phyloP scores from a whole-genome alignment of 2,113 vertebrate species.

The Ptilorrhoa leucosticta region DNA sequence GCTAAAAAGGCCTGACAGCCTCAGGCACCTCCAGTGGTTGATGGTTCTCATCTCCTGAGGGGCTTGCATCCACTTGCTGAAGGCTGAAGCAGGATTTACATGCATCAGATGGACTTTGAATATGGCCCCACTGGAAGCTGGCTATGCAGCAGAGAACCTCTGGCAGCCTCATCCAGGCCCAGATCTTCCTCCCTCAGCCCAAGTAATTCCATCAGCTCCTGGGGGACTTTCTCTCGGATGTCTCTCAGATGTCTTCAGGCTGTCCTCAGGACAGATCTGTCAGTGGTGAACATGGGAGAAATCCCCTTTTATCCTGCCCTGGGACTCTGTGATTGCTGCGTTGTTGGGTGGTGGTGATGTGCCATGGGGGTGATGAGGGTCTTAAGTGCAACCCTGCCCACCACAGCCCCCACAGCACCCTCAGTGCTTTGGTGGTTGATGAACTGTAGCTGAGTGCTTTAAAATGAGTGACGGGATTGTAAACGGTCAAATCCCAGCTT shows the following conservation, averaged over 20 bases:
- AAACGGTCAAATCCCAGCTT: not conserved
- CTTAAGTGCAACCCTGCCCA: accelerated
- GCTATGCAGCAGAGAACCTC: not conserved
- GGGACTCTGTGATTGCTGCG: not conserved
- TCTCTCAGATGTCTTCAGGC: not conserved
- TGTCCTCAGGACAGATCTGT: not conserved
- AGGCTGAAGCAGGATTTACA: not conserved
- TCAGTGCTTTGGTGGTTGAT: not conserved
- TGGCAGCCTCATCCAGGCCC: not conserved
- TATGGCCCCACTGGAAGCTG: not conserved
- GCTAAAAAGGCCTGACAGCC: not conserved
- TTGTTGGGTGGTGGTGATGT: not conserved
- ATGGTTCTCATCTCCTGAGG: not conserved
- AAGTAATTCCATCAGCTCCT: not conserved
- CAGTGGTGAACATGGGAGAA: not conserved
- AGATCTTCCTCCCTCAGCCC: not conserved
- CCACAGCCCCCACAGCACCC: not conserved
- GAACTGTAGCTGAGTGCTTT: not conserved
- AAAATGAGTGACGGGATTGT: not conserved
- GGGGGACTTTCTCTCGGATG: not conserved
- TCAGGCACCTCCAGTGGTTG: not conserved
- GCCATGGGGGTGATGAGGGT: not conserved
- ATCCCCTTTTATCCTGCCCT: not conserved
- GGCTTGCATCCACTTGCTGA: not conserved
- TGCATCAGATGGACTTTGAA: not conserved